Evolutionary conservation across 2,888 invertebrate species (phyloP).

Genomic region (Ormyrus rosae): DNA sequence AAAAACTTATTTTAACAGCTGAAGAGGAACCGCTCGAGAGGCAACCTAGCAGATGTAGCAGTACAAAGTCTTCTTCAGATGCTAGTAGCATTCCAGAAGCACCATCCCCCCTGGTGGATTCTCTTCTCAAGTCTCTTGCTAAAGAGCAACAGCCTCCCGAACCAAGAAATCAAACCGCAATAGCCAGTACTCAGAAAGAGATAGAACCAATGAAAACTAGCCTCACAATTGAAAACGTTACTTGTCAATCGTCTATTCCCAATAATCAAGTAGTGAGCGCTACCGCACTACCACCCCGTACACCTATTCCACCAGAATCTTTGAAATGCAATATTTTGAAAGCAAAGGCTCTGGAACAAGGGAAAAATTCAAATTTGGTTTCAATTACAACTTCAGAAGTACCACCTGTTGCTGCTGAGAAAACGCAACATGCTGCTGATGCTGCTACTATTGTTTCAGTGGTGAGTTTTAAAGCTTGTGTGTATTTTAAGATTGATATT

Average conservation of each 20-base stretch:
- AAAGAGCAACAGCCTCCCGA: slow-evolving; percentile 82
- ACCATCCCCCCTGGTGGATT: slow-evolving; percentile 80
- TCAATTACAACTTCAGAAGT: slow-evolving; percentile 74
- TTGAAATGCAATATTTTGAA: slow-evolving; percentile 97
- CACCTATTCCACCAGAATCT: slow-evolving; percentile 91
- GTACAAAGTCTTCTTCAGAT: slow-evolving; percentile 75
- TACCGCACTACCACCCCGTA: slow-evolving; percentile 74
- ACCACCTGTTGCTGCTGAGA: slow-evolving; percentile 70
- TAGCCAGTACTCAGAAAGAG: slow-evolving; percentile 78
- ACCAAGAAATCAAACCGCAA: slow-evolving; percentile 79
- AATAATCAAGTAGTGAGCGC: slow-evolving; percentile 84
- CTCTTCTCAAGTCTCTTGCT: slow-evolving; percentile 85
- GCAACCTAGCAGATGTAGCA: slow-evolving; percentile 70
- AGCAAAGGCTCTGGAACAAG: slow-evolving; percentile 82
- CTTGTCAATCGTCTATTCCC: slow-evolving; percentile 75
- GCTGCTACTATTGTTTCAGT: slow-evolving; percentile 86
- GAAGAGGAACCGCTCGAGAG: slow-evolving; percentile 71
- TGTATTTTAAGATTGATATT: slow-evolving; percentile 36
- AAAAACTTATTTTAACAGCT: slow-evolving; percentile 58
- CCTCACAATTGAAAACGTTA: slow-evolving; percentile 77
- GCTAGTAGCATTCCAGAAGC: slow-evolving; percentile 73
- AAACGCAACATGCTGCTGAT: slow-evolving; percentile 72
- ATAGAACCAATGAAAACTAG: slow-evolving; percentile 82
- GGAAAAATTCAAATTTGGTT: slow-evolving; percentile 73
- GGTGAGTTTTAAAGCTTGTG: slow-evolving; percentile 77